Conservation (phyloP, 1,140 invertebrate genomes). For the Scaptomyza montana region DNA sequence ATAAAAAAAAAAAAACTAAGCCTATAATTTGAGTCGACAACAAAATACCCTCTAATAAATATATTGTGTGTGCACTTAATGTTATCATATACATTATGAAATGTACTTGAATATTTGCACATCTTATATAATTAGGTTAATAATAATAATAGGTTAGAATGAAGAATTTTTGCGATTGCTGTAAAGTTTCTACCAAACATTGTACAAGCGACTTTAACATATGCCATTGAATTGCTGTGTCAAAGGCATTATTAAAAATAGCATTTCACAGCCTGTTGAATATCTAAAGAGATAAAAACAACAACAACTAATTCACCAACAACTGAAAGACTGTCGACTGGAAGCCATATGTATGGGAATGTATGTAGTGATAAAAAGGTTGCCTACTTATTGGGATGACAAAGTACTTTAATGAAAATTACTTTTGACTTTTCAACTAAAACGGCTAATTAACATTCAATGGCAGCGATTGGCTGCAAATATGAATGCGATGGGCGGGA, state of each 20-base stretch:
- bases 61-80: too few relatives aligned
- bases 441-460: slow-evolving; percentile 63
- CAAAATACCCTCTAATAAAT: slow-evolving; percentile 15
- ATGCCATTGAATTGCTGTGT: background rate
- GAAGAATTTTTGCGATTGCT: too few relatives aligned
- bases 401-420: slow-evolving; percentile 28
- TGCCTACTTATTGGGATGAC: slow-evolving; percentile 21
- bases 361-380: slow-evolving; percentile 14
- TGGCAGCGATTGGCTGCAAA: slow-evolving; percentile 27
- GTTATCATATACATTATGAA: too few relatives aligned
- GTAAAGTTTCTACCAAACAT: background rate
- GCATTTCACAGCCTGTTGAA: slow-evolving; percentile 57
- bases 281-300: slow-evolving; percentile 51
- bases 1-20: slow-evolving; percentile 9
- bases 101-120: too few relatives aligned
- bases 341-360: slow-evolving; percentile 52
- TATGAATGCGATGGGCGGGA: background rate
- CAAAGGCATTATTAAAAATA: background rate
- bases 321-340: slow-evolving; percentile 46
- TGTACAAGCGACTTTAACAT: background rate
- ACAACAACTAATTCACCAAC: background rate
- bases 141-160: too few relatives aligned
- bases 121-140: too few relatives aligned
- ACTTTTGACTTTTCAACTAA: slow-evolving; percentile 12
- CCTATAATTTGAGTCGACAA: background rate